phyloP scores from a whole-genome alignment of 2,797 vertebrate genomes.

The Rhinoraja longicauda region DNA sequence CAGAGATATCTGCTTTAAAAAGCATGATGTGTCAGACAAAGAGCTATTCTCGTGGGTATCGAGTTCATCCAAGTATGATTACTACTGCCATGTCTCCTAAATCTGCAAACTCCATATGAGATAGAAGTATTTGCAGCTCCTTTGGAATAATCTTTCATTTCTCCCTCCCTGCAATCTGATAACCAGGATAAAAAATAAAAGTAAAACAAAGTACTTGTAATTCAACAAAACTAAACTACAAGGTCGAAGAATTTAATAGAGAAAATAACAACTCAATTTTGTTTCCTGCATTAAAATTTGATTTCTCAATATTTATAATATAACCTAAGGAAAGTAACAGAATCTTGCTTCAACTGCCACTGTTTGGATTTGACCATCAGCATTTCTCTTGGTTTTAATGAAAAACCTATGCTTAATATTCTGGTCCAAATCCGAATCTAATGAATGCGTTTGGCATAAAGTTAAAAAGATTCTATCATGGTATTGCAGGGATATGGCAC shows the following conservation, averaged over 20 bases:
- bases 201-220: background rate
- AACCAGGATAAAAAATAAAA: background rate
- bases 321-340: constrained; percentile 11
- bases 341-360: background rate
- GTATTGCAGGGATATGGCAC: background rate
- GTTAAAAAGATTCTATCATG: background rate
- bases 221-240: background rate
- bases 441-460: background rate
- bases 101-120: background rate
- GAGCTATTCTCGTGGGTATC: background rate
- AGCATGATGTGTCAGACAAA: background rate
- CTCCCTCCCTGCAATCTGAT: background rate
- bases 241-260: too few species aligned
- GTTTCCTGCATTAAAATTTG: background rate
- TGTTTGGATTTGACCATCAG: background rate
- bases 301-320: constrained; percentile 10
- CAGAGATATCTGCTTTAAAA: background rate
- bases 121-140: background rate
- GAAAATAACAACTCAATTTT: background rate
- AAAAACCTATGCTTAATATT: background rate
- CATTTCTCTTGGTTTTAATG: background rate
- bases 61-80: background rate
- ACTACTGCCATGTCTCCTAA: background rate
- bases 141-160: background rate
- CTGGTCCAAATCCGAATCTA: background rate